Base-by-base conservation (phyloP, 2,113 vertebrate species). In the Parus major region DNA sequence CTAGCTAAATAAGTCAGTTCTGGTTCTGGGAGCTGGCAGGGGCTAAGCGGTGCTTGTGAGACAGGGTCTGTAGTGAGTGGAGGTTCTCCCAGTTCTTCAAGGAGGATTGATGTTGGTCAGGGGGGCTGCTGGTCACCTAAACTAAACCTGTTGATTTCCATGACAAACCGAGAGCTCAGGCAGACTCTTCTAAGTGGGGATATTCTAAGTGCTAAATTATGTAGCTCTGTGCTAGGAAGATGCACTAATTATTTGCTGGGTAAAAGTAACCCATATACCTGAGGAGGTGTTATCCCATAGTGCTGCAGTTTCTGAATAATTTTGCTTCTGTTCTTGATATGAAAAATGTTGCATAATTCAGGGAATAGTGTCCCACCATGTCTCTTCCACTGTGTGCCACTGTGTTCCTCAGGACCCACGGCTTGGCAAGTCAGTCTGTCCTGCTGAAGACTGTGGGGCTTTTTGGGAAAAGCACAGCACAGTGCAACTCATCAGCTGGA, bases 11-110 rank as follows among this genome's bases (percentile, higher is more conserved):
- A 61, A 94, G 79, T 12, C 42, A 36, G 47, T 78, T 78, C 53
- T 76, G n/a, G 44, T 55, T 66, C 59, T 50, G 50, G 63, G n/a
- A 64, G 60, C 24, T 2, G 12, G 15, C 12, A 35, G n/a, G 50
- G 42, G 27, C 70, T 59, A 25, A 73, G 35, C 35, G 17, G 9
- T 29, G 27, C 27, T 19, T 47, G 18, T 49, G 49, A 50, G 44
- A 59, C 17, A 7, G 50, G 16, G n/a, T 52, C 15, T 0, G 2
- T 2, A 35, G 44, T 0, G 0, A 42, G 27, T 7, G 25, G 33
- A 80, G 4, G 28, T 72, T 87, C 66, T 86, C 31, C 31, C 5
- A 9, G 8, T 50, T 77, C 72, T 83, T 86, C 1, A 3, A 13
- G 21, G 72, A 64, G n/a, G 19, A 19, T 6, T 59, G 36, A n/a